phyloP scores from a whole-genome alignment of 37 sponge, comb jelly and placozoan genomes.

The Aphrocallistes beatrix region DNA sequence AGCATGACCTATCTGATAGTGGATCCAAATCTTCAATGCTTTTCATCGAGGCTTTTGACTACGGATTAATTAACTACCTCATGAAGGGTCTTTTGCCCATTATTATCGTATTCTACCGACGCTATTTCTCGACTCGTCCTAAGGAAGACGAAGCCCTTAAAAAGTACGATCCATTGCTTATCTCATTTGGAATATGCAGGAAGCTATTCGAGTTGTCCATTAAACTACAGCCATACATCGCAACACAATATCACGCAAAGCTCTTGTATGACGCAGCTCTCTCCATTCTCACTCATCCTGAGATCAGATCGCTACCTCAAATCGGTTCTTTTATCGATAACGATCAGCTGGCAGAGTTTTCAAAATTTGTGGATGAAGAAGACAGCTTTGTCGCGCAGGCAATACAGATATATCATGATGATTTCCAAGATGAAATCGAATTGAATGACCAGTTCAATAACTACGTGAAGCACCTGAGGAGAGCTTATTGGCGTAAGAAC shows the following conservation, averaged over 20 bases:
- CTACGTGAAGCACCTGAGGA: slow-evolving; percentile 1
- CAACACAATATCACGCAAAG: background rate
- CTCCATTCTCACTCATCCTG: background rate
- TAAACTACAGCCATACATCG: background rate
- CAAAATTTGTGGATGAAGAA: background rate
- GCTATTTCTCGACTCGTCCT: background rate
- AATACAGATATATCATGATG: background rate
- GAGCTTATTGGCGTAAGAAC: background rate
- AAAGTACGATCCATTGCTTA: background rate
- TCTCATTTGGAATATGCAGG: background rate
- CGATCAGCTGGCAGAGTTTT: background rate
- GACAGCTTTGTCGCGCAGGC: background rate
- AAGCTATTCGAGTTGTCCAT: background rate
- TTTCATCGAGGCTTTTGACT: background rate
- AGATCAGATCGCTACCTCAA: background rate
- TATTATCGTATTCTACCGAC: background rate
- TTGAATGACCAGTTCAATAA: background rate
- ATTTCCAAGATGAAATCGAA: background rate
- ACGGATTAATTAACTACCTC: background rate
- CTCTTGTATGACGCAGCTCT: background rate
- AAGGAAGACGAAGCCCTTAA: slow-evolving; percentile 16
- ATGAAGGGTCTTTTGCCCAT: background rate
- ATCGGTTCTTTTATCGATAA: background rate
- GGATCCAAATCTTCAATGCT: slow-evolving; percentile 4
- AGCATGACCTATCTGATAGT: background rate